Evolutionary conservation across 35 echinoderm and acorn worm genomes (phyloP).

Genomic region (Amphiura filiformis): DNA sequence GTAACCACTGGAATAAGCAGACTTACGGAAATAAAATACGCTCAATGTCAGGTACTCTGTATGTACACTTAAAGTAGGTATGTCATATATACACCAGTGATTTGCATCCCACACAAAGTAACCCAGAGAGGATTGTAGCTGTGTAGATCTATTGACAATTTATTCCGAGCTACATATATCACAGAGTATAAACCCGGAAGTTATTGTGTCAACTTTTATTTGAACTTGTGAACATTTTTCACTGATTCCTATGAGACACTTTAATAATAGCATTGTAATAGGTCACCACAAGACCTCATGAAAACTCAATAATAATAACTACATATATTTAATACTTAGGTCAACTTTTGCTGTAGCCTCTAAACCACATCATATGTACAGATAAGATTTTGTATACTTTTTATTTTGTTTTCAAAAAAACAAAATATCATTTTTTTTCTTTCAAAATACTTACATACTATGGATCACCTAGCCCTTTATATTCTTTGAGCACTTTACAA

Average conservation of each 20-base stretch:
- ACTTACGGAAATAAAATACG: no score
- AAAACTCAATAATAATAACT: neutral
- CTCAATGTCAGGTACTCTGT: no score
- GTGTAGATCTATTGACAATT: no score
- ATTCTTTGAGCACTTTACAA: neutral
- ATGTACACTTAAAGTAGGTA: no score
- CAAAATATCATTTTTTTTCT: neutral
- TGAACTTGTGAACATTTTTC: no score
- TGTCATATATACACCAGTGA: no score
- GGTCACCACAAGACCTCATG: neutral
- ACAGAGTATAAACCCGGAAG: no score
- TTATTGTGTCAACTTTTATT: no score
- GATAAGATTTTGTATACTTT: constrained; percentile 9
- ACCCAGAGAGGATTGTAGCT: no score
- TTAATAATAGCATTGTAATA: neutral
- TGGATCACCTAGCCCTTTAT: neutral
- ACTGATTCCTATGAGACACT: neutral
- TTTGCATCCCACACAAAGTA: no score
- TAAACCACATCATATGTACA: constrained; percentile 15
- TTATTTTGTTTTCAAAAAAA: constrained; percentile 13
- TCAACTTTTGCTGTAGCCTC: constrained; percentile 10
- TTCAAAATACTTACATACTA: constrained; percentile 6
- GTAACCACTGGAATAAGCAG: no score
- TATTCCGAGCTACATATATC: no score
- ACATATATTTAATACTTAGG: constrained; percentile 15